Percentiles rank a stretch among this genome's conserved stretches.
phyloP scores from a whole-genome alignment of 1,140 invertebrate species.

The Brachystomella parvula region DNA sequence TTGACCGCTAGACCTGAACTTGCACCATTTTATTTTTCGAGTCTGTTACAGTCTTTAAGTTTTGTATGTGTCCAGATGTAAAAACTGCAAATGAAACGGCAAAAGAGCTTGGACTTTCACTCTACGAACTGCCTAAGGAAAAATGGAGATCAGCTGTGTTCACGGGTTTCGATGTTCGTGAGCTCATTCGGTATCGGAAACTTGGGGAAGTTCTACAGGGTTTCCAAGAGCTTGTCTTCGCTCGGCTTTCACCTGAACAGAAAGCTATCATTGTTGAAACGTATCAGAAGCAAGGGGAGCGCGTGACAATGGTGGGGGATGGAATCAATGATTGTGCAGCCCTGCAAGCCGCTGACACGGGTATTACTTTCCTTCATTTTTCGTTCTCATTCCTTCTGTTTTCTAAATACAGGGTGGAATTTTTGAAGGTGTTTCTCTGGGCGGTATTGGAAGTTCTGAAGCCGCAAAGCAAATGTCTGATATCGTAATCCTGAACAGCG shows the following conservation, averaged over 20 bases:
- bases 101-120: too few species aligned
- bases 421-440: neutral
- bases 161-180: neutral
- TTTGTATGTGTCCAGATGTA: too few species aligned
- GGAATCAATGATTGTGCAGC: neutral
- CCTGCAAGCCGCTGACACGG: neutral
- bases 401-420: neutral
- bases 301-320: constrained; percentile 38
- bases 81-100: too few species aligned
- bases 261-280: constrained; percentile 61
- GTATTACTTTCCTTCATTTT: neutral
- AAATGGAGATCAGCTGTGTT: neutral
- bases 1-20: too few species aligned
- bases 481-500: neutral
- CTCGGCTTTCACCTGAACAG: constrained; percentile 60
- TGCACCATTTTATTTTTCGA: too few species aligned
- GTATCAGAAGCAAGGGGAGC: constrained; percentile 52
- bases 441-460: neutral
- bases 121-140: too few species aligned
- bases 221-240: constrained; percentile 51
- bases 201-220: constrained; percentile 44
- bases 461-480: neutral
- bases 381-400: neutral
- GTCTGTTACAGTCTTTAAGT: too few species aligned
- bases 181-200: constrained; percentile 42